Percentiles rank a stretch among this genome's conserved stretches.
phyloP scores from a whole-genome alignment of 2,113 vertebrate species.

The Paraplagusia blochii region DNA sequence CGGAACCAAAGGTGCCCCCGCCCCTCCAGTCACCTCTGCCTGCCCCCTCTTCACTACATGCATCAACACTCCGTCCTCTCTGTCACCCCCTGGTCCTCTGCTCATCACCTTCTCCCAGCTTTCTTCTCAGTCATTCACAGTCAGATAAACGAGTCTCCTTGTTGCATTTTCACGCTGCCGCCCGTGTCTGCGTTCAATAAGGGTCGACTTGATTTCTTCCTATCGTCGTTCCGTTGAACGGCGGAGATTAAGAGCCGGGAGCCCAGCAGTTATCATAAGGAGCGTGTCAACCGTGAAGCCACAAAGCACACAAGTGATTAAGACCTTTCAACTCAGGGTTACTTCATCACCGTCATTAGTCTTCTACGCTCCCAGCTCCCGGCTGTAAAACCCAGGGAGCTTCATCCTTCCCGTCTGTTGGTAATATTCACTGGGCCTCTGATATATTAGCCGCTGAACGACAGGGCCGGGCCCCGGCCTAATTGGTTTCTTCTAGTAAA shows the following conservation, averaged over 20 bases:
- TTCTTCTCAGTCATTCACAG: slow-evolving; percentile 29
- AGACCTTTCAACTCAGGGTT: slow-evolving; percentile 72
- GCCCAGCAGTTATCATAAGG: slow-evolving; percentile 63
- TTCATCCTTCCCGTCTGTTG: slow-evolving; percentile 57
- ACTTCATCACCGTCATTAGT: slow-evolving; percentile 72
- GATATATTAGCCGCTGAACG: slow-evolving; percentile 75
- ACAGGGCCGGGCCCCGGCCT: slow-evolving; percentile 72
- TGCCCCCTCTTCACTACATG: slow-evolving; percentile 65
- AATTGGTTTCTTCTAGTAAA: slow-evolving; percentile 78
- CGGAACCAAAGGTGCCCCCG: slow-evolving; percentile 56
- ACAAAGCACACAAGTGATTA: slow-evolving; percentile 73
- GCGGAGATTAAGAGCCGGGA: slow-evolving; percentile 44
- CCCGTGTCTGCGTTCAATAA: slow-evolving; percentile 56
- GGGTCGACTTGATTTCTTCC: slow-evolving; percentile 56
- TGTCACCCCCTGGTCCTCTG: slow-evolving; percentile 39
- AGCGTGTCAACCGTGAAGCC: slow-evolving; percentile 63
- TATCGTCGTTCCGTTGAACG: slow-evolving; percentile 28
- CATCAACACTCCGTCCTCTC: slow-evolving; percentile 42
- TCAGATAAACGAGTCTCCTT: slow-evolving; percentile 52
- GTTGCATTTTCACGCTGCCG: slow-evolving; percentile 45
- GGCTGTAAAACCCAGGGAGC: slow-evolving; percentile 68
- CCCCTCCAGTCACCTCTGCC: slow-evolving; percentile 61
- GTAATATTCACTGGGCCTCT: slow-evolving; percentile 73
- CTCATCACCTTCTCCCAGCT: slow-evolving; percentile 38
- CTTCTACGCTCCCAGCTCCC: slow-evolving; percentile 68